Conservation (phyloP, 2,888 invertebrate genomes). For the Drosophila percnosoma region DNA sequence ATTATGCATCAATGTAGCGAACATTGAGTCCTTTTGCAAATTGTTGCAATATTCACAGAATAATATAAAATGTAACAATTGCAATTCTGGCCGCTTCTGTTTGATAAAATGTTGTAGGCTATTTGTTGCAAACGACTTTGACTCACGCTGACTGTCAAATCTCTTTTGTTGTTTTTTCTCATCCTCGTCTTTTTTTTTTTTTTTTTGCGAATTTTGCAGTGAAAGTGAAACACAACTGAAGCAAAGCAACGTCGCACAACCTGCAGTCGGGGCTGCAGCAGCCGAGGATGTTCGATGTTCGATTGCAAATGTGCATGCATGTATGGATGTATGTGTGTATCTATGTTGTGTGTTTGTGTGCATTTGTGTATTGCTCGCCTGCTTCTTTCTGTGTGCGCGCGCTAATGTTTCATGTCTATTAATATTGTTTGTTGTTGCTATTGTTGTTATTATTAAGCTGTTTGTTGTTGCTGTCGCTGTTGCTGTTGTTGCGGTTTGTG, state of each 20-base stretch:
- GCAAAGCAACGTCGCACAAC: conserved; percentile 38
- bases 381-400: conserved; percentile 52
- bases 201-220: conserved; percentile 66
- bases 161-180: conserved; percentile 13
- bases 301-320: conserved; percentile 37
- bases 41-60: not conserved
- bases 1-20: not conserved
- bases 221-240: conserved; percentile 60
- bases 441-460: conserved; percentile 63
- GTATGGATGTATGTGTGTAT: not conserved
- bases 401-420: conserved; percentile 65
- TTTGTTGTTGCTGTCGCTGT: conserved; percentile 16
- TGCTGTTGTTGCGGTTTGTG: conserved; percentile 35
- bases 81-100: conserved; percentile 31
- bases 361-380: conserved; percentile 38
- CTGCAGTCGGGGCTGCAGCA: conserved; percentile 28
- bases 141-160: conserved; percentile 38
- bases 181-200: not conserved
- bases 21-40: not conserved
- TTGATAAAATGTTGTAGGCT: conserved; percentile 10
- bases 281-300: conserved; percentile 46
- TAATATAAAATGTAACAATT: not conserved
- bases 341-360: not conserved
- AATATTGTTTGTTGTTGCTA: conserved; percentile 62
- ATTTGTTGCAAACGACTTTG: conserved; percentile 39